A percentile compares a stretch with the other conserved stretches of the same genome.
phyloP scores from a whole-genome alignment of 1,140 invertebrate species.

The Cyclargus thomasi region DNA sequence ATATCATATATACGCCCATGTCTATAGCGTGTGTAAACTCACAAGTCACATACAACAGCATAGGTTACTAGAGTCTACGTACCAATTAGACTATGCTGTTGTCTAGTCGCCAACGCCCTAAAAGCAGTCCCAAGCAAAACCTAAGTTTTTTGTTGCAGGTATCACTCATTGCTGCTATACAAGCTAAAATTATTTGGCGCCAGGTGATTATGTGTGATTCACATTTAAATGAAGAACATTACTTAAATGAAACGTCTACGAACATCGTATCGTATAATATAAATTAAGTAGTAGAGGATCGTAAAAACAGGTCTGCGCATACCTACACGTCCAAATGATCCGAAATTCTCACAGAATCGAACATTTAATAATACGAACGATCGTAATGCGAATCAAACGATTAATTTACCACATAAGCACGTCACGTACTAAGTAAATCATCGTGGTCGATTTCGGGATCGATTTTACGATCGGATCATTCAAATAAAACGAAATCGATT shows the following conservation, averaged over 20 bases:
- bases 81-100: too few species aligned
- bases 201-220: background rate
- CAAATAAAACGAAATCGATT: constrained; percentile 70
- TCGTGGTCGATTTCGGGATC: constrained; percentile 58
- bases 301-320: constrained; percentile 36
- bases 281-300: constrained; percentile 26
- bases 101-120: too few species aligned
- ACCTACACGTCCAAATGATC: constrained; percentile 52
- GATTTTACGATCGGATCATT: constrained; percentile 62
- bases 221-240: constrained; percentile 5
- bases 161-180: background rate
- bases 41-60: too few species aligned
- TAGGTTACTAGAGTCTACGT: too few species aligned
- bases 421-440: constrained; percentile 68
- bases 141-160: too few species aligned
- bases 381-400: constrained; percentile 67
- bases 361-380: constrained; percentile 70
- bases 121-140: too few species aligned
- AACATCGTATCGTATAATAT: constrained; percentile 21
- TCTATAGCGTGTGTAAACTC: too few species aligned
- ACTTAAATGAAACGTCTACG: constrained; percentile 14
- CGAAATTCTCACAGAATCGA: constrained; percentile 66
- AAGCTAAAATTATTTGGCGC: background rate
- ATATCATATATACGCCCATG: too few species aligned
- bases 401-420: constrained; percentile 68